phyloP scores from a whole-genome alignment of 1,140 invertebrate species.

The Ericerus pela region DNA sequence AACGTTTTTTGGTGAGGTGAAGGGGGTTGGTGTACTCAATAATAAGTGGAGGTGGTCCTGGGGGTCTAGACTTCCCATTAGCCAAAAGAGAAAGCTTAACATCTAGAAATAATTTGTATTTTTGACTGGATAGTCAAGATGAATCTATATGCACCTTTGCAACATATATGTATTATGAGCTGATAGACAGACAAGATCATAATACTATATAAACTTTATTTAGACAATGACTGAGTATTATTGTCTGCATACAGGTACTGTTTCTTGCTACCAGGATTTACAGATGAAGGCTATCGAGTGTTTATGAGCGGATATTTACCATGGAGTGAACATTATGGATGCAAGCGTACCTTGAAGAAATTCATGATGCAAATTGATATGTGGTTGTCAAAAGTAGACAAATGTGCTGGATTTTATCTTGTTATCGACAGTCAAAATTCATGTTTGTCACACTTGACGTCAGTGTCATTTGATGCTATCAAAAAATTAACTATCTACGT shows the following conservation, averaged over 20 bases:
- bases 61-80: too few species aligned
- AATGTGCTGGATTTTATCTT: neutral
- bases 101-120: too few species aligned
- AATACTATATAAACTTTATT: too few species aligned
- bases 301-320: neutral
- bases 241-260: neutral
- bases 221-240: too few species aligned
- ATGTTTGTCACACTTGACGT: neutral
- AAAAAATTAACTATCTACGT: neutral
- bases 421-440: neutral
- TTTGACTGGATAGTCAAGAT: too few species aligned
- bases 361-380: slow-evolving; percentile 2
- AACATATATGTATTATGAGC: too few species aligned
- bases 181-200: too few species aligned
- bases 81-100: too few species aligned
- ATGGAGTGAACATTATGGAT: neutral
- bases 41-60: too few species aligned
- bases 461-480: neutral
- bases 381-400: slow-evolving; percentile 1
- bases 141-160: too few species aligned
- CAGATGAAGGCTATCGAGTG: slow-evolving; percentile 1
- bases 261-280: neutral
- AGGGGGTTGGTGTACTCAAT: too few species aligned
- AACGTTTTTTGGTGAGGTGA: too few species aligned
- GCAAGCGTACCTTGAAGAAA: neutral